Conservation (phyloP, 23 tunicate species). For the Trididemnum clinides region DNA sequence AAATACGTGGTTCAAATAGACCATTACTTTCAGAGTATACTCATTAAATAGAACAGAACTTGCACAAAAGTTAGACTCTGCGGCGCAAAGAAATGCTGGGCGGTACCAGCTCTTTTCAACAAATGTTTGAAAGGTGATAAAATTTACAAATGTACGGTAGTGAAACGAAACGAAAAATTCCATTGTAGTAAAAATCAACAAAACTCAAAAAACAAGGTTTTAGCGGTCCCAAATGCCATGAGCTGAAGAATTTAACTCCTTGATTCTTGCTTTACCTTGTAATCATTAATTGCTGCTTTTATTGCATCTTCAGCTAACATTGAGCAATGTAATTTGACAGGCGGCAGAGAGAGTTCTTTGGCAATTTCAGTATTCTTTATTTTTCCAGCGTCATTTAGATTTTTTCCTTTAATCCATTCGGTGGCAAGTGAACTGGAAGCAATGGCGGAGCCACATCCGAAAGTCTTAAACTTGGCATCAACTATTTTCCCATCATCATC, state of each 20-base stretch:
- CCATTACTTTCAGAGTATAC: too few relatives aligned
- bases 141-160: too few relatives aligned
- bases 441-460: constrained; percentile 99
- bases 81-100: too few relatives aligned
- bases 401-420: constrained; percentile 94
- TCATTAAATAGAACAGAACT: too few relatives aligned
- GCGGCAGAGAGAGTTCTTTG: constrained; percentile 96
- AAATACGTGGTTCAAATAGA: too few relatives aligned
- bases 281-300: constrained; percentile 94
- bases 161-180: too few relatives aligned
- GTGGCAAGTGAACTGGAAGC: constrained; percentile 99
- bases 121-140: too few relatives aligned
- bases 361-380: constrained; percentile 89
- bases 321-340: constrained; percentile 98
- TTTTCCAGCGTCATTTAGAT: constrained; percentile 69
- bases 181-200: not conserved
- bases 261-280: constrained; percentile 56
- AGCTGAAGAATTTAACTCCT: not conserved
- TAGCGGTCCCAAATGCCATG: not conserved
- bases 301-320: constrained; percentile 99
- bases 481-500: constrained; percentile 91
- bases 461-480: constrained; percentile 99
- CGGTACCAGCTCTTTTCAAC: too few relatives aligned
- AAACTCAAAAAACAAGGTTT: not conserved
- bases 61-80: too few relatives aligned